Evolutionary conservation across 1,140 invertebrate genomes (phyloP), one percentile per base, ranked within the genome.

Genomic region (Zaprionus gabonicus): DNA sequence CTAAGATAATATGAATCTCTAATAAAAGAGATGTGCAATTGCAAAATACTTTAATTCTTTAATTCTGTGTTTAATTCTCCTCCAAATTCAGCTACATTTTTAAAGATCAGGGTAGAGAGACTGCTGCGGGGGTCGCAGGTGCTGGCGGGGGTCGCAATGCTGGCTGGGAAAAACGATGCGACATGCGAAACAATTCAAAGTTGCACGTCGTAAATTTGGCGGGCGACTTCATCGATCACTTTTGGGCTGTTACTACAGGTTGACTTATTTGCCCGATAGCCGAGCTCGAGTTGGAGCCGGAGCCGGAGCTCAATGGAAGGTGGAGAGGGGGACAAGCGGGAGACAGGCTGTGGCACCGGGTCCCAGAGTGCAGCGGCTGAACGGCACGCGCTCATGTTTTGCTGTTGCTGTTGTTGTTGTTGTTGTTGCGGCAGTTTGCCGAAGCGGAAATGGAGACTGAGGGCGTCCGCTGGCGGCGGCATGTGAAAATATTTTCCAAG

Each of bases 171-270:
- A 91, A 86, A 86, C 86, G 82, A 91, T 86, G 71, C 87, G 87
- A 82, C 87, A 91, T 91, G 88, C 84, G 88, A 90, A 86, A 88
- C 81, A 85, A 86, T 92, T 92, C 86, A 86, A 92, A 88, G 91
- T 92, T 86, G 81, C 91, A 92, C 83, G 81, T 92, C 86, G 78
- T 92, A 92, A 92, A 92, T 92, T 92, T 80, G 70, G 80, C 62
- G 77, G 67, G 73, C 79, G 78, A 92, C 91, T 92, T 92, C 81
- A 92, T 92, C 87, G 91, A 92, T 92, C 91, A 92, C 87, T 92
- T 82, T 87, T 79, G 77, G 76, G 76, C 38, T 78, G 78, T 76
- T 77, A 62, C 41, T 71, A 76, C 57, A 88, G 81, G 84, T 88
- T 88, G 84, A 88, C 84, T 88, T 88, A 88, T 88, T 88, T 88